Conservation (phyloP, 1,140 invertebrate species). For the Pseudomyrmex gracilis region DNA sequence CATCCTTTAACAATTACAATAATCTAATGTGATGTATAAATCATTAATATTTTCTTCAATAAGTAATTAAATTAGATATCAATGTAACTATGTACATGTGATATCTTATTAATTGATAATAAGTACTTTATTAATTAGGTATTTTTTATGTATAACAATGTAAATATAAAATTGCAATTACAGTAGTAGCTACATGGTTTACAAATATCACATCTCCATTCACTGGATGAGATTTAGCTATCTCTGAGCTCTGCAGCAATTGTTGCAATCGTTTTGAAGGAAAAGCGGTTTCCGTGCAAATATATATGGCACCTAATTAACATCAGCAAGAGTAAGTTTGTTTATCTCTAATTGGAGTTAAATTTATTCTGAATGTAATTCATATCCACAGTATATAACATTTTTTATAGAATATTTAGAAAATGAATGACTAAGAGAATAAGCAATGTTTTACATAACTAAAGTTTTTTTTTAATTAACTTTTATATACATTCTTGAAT, state of each 20-base stretch:
- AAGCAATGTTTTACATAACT: too few species aligned
- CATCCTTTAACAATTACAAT: conserved; percentile 82
- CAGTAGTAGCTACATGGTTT: conserved; percentile 84
- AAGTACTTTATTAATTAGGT: too few species aligned
- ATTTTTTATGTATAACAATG: background rate
- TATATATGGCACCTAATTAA: conserved; percentile 88
- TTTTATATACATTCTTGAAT: too few species aligned
- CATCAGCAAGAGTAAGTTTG: background rate
- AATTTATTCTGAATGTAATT: too few species aligned
- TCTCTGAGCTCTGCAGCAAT: conserved; percentile 80
- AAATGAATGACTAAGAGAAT: background rate
- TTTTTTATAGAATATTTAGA: conserved; percentile 30
- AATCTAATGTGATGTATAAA: background rate
- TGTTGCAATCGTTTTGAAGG: conserved; percentile 89
- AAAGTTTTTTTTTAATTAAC: too few species aligned
- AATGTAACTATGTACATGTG: too few species aligned
- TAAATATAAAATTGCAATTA: conserved; percentile 69
- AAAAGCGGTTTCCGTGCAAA: conserved; percentile 92
- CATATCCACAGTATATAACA: background rate
- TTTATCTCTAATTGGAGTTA: background rate
- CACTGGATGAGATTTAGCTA: conserved; percentile 76
- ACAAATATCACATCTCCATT: conserved; percentile 87
- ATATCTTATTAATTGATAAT: too few species aligned
- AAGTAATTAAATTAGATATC: background rate
- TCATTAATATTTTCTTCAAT: background rate